These are phyloP conservation scores for Rhabdomys dilectus DNA, from an alignment of 2,113 vertebrate species.

Conservation along the genomic window DNA sequence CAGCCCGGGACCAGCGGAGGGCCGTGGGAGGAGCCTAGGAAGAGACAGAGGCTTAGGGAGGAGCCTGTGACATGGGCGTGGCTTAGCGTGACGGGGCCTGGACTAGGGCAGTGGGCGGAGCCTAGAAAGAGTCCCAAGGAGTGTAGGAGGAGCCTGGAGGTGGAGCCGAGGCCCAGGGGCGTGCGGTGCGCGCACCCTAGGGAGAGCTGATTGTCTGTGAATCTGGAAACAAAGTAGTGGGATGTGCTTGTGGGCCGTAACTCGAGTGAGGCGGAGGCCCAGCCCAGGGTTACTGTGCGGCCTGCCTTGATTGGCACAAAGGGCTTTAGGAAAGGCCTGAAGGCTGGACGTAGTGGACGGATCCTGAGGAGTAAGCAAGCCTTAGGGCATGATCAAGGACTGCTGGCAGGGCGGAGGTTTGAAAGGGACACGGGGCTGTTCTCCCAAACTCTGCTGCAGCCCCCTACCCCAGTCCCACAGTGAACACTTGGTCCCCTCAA, in stretches of 20 bases:
- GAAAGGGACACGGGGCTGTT: too few species aligned
- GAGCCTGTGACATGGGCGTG: accelerated
- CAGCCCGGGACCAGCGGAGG: not conserved
- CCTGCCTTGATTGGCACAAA: not conserved
- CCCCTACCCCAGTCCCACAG: not conserved
- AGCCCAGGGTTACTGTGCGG: not conserved
- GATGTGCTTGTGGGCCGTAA: not conserved
- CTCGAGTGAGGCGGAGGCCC: not conserved
- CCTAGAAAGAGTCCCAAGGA: not conserved
- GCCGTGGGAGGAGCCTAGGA: not conserved
- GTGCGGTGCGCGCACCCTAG: not conserved
- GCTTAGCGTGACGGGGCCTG: too few species aligned
- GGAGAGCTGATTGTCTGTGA: not conserved
- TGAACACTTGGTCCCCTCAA: too few species aligned
- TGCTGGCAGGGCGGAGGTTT: not conserved
- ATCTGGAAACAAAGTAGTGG: not conserved
- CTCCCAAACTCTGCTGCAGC: not conserved
- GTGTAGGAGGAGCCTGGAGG: not conserved
- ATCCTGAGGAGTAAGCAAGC: not conserved
- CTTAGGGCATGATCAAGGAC: not conserved
- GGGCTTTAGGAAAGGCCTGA: not conserved
- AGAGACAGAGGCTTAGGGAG: not conserved
- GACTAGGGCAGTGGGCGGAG: not conserved
- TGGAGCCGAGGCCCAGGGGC: accelerated
- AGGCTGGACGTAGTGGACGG: not conserved